Evolutionary conservation across 23 tunicate genomes (phyloP).

Genomic region (Halocynthia aurantium): DNA sequence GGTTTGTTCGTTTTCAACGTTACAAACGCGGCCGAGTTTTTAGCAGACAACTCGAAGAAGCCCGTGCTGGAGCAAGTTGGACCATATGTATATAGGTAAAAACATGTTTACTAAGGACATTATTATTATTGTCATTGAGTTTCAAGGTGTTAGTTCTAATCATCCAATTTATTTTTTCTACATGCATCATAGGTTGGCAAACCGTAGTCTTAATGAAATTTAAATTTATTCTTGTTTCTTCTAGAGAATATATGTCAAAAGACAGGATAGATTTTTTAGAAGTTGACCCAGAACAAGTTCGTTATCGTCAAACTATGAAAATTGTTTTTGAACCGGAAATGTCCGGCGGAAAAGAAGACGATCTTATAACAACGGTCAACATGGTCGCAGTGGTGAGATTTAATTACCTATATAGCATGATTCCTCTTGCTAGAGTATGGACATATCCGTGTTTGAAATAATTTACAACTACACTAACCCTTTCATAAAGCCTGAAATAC

Average conservation of each 20-base stretch:
- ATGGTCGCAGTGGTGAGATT: constrained; percentile 55
- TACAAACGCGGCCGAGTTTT: constrained; percentile 58
- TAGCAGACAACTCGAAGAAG: constrained; percentile 23
- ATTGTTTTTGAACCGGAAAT: constrained; percentile 43
- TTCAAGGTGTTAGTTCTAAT: neutral
- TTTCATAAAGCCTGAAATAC: no score
- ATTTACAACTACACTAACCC: no score
- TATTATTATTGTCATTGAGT: no score
- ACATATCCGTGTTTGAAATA: no score
- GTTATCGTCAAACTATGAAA: constrained; percentile 41
- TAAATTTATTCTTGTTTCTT: neutral
- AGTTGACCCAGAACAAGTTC: constrained; percentile 55
- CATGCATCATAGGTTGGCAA: neutral
- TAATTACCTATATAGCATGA: no score
- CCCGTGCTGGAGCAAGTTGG: constrained; percentile 58
- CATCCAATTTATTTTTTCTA: neutral
- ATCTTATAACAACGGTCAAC: constrained; percentile 53
- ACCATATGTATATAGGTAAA: constrained; percentile 79
- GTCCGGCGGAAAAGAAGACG: constrained; percentile 46
- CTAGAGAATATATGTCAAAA: constrained; percentile 51
- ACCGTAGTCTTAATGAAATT: neutral
- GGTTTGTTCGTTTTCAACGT: constrained; percentile 65
- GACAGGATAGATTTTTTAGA: constrained; percentile 53
- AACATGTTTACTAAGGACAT: neutral
- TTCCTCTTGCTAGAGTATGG: neutral